Evolutionary conservation across 2,888 invertebrate species (phyloP).

Genomic region (Hydriomena furcata): DNA sequence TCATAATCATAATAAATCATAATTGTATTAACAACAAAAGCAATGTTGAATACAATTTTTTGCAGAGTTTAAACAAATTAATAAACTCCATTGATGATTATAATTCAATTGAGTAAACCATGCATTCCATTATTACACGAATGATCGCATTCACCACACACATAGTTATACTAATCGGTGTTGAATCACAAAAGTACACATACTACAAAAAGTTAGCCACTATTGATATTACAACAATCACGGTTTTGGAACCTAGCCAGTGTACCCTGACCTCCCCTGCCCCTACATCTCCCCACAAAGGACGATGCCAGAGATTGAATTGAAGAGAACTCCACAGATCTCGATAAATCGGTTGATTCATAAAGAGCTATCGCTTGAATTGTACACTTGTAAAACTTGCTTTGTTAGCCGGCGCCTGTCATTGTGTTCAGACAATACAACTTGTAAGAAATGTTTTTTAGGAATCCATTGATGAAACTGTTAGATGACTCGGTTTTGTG

Average conservation of each 20-base stretch:
- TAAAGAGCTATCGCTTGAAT: slow-evolving; percentile 81
- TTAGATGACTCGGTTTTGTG: slow-evolving; percentile 72
- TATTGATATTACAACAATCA: slow-evolving; percentile 80
- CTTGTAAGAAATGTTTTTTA: slow-evolving; percentile 83
- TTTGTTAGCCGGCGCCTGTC: slow-evolving; percentile 78
- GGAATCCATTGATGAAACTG: slow-evolving; percentile 78
- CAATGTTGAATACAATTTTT: too few species aligned
- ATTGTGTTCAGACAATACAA: slow-evolving; percentile 80
- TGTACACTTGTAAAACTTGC: slow-evolving; percentile 80
- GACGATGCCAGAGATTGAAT: slow-evolving; percentile 43
- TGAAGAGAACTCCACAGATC: slow-evolving; percentile 58
- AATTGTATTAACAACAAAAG: too few species aligned
- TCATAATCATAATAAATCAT: too few species aligned
- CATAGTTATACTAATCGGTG: slow-evolving; percentile 74
- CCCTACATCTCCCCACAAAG: slow-evolving; percentile 42
- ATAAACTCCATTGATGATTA: not conserved
- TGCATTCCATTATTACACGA: slow-evolving; percentile 28
- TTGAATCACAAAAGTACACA: slow-evolving; percentile 70
- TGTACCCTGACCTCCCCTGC: slow-evolving; percentile 51
- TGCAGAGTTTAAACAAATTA: too few species aligned
- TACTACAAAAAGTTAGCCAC: slow-evolving; percentile 75
- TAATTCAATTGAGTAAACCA: slow-evolving; percentile 3
- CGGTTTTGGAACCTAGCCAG: slow-evolving; percentile 76
- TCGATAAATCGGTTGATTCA: slow-evolving; percentile 65
- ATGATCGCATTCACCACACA: slow-evolving; percentile 49